Conservation (phyloP, 1,140 invertebrate species). For the Magallana gigas region DNA sequence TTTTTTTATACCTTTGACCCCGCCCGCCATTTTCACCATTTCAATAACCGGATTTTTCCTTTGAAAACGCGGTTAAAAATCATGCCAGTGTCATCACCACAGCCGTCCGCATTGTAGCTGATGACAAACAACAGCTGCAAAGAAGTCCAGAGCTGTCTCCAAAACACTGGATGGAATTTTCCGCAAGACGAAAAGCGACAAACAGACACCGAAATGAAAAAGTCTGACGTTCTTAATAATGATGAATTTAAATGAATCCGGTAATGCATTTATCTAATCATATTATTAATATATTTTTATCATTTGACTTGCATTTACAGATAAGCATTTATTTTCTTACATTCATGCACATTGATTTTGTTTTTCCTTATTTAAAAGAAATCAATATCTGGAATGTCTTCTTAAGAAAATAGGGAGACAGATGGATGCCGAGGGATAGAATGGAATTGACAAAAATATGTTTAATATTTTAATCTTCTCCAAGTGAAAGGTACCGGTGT, state of each 20-base stretch:
- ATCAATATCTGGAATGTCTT: background rate
- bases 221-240: background rate
- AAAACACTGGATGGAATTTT: background rate
- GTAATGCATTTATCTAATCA: background rate
- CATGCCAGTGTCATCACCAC: constrained; percentile 39
- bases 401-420: background rate
- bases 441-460: background rate
- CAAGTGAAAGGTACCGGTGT: constrained; percentile 13
- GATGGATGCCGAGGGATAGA: background rate
- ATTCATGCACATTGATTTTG: background rate
- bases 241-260: background rate
- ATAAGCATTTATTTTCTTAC: background rate
- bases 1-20: too few species aligned
- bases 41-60: too few species aligned
- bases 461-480: background rate
- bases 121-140: background rate
- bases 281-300: background rate
- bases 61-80: too few species aligned
- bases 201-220: background rate
- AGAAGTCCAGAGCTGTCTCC: background rate
- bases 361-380: background rate
- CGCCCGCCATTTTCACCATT: too few species aligned
- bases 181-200: background rate
- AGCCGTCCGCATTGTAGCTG: background rate
- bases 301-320: background rate